Evolutionary conservation across 1,140 invertebrate genomes (phyloP), one percentile per base, ranked within the genome.

Genomic region (Diorhabda carinulata): DNA sequence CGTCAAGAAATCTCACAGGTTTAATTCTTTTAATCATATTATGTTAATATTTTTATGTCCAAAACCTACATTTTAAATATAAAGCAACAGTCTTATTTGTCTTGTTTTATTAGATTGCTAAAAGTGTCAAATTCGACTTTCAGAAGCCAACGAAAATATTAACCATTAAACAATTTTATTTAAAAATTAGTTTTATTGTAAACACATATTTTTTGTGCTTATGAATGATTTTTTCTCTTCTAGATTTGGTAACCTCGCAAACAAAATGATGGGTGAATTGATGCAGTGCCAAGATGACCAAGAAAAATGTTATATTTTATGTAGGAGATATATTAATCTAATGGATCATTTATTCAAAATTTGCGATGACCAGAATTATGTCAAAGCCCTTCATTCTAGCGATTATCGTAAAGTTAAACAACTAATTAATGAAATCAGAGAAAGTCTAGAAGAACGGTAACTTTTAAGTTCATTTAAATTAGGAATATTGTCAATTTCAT

Each of bases 261-360:
- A 41, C 25, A 65, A 43, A 41, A 57, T 65, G 56, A 40, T 65
- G 64, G 42, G 6, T 5, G 64, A 65, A 42, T n/a, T 65, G 5
- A 43, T 65, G 6, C 56, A 65, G 42, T 25, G 47, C 47, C 64
- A 65, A 57, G 42, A 65, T 42, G 52, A 65, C 57, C 47, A 65
- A 57, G 64, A 65, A 57, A 65, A 43, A 57, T 65, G 64, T 40
- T 65, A 65, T 57, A 58, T 65, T 2, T 41, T 65, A 43, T 10
- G 47, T 4, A 47, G 41, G 8, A 47, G 64, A 47, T 65, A 65
- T 41, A 56, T 65, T n/a, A 56, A 65, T 57, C 52, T 65, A 4
- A 56, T 65, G 52, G 64, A 65, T 7, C 47, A 57, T 43, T n/a
- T 65, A 7, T 57, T 65, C 7, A 65, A 65, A 65, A 40, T 57